A percentile compares a stretch with the other conserved stretches of the same genome.
Conservation (phyloP, 1,140 invertebrate genomes). For the Papilio dardanus region DNA sequence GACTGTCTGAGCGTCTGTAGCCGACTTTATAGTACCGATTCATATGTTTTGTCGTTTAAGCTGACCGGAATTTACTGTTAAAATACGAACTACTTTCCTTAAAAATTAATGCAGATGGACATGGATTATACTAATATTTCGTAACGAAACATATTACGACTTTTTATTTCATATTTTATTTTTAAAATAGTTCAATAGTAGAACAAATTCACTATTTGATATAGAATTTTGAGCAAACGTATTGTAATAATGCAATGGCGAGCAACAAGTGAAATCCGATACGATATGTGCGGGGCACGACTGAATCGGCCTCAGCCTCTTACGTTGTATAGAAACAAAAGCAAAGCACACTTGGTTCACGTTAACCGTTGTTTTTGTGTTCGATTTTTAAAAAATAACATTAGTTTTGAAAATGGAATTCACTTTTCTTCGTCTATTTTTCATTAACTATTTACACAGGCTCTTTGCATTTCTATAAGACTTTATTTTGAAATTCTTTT, state of each 20-base stretch:
- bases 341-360: neutral
- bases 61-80: too few species aligned
- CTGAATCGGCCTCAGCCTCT: neutral
- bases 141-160: too few species aligned
- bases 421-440: too few species aligned
- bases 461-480: neutral
- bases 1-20: too few species aligned
- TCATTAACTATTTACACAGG: too few species aligned
- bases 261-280: slow-evolving; percentile 25
- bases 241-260: slow-evolving; percentile 20
- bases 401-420: too few species aligned
- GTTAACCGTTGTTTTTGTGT: neutral
- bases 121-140: neutral
- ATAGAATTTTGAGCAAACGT: neutral
- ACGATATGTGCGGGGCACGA: slow-evolving; percentile 13
- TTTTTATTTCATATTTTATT: too few species aligned
- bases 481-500: neutral
- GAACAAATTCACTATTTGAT: neutral
- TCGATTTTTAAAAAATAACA: slow-evolving; percentile 10
- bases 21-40: too few species aligned
- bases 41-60: too few species aligned
- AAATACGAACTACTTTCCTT: too few species aligned
- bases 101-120: neutral
- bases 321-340: slow-evolving; percentile 20
- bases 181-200: neutral